These are phyloP conservation scores for Temnothorax rugatulus DNA, from an alignment of 2,888 invertebrate genomes.

Conservation along the genomic window DNA sequence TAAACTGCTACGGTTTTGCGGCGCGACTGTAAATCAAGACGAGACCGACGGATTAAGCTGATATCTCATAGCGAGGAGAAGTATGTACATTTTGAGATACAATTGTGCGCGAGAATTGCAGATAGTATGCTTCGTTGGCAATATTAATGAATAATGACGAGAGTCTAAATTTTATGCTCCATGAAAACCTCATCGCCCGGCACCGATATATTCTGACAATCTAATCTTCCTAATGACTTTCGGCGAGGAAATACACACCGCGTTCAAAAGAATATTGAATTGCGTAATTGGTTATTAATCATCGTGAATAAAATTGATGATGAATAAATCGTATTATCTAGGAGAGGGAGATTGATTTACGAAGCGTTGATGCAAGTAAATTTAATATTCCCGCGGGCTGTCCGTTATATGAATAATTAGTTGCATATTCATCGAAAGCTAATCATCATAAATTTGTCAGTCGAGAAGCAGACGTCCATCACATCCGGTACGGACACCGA, in stretches of 20 bases:
- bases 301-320: slow-evolving; percentile 21
- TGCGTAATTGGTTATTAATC: slow-evolving; percentile 37
- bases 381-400: slow-evolving; percentile 37
- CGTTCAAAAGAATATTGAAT: slow-evolving; percentile 9
- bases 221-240: slow-evolving; percentile 22
- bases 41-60: slow-evolving; percentile 10
- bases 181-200: slow-evolving; percentile 19
- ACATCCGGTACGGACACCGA: slow-evolving; percentile 25
- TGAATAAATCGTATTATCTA: slow-evolving; percentile 25
- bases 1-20: slow-evolving; percentile 12
- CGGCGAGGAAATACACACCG: slow-evolving; percentile 19
- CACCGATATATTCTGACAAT: slow-evolving; percentile 11
- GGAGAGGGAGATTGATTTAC: slow-evolving; percentile 40
- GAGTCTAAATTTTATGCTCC: slow-evolving; percentile 1
- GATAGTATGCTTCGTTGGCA: slow-evolving; percentile 17
- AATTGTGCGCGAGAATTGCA: slow-evolving; percentile 18
- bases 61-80: slow-evolving; percentile 16
- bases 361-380: slow-evolving; percentile 35
- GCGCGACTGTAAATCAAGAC: slow-evolving; percentile 33
- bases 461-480: slow-evolving; percentile 33
- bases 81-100: slow-evolving; percentile 18
- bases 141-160: slow-evolving; percentile 44
- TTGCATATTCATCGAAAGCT: slow-evolving; percentile 44
- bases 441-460: slow-evolving; percentile 65
- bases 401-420: slow-evolving; percentile 47